Percentiles rank a stretch among this genome's conserved stretches.
These are phyloP conservation scores for Sinotaia quadrata DNA, from an alignment of 2,888 invertebrate genomes.

Conservation along the genomic window DNA sequence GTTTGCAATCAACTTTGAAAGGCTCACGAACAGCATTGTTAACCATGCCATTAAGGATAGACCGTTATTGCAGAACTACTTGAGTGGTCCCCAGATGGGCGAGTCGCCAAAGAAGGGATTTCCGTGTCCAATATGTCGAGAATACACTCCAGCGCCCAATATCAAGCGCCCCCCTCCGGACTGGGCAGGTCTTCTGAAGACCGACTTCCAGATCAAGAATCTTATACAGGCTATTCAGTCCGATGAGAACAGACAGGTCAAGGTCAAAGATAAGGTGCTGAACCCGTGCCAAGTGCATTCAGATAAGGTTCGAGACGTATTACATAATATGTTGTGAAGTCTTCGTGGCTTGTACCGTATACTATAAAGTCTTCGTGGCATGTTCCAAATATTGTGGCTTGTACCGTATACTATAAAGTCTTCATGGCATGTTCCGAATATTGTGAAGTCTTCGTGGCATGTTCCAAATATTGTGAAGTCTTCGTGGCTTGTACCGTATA, in stretches of 20 bases:
- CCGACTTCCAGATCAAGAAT: conserved; percentile 37
- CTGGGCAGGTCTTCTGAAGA: conserved; percentile 33
- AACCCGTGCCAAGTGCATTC: conserved; percentile 21
- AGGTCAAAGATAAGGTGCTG: background rate
- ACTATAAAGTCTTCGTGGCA: no score
- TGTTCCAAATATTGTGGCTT: no score
- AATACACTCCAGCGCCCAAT: conserved; percentile 27
- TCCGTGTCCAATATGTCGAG: conserved; percentile 35
- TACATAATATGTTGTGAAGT: no score
- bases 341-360: no score
- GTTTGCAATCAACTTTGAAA: no score
- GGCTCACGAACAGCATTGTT: no score
- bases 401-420: no score
- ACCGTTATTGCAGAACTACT: conserved; percentile 11
- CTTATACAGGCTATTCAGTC: conserved; percentile 31
- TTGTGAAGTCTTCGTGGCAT: no score
- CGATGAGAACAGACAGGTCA: background rate
- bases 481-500: no score
- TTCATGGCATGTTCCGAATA: no score
- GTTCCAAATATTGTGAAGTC: no score
- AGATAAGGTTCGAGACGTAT: conserved; percentile 2
- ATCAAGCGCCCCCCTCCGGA: conserved; percentile 18
- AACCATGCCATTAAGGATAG: no score
- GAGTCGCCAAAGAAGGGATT: conserved; percentile 24
- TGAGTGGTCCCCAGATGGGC: background rate